phyloP scores from a whole-genome alignment of 2,888 invertebrate species.

The Catocala fraxini region DNA sequence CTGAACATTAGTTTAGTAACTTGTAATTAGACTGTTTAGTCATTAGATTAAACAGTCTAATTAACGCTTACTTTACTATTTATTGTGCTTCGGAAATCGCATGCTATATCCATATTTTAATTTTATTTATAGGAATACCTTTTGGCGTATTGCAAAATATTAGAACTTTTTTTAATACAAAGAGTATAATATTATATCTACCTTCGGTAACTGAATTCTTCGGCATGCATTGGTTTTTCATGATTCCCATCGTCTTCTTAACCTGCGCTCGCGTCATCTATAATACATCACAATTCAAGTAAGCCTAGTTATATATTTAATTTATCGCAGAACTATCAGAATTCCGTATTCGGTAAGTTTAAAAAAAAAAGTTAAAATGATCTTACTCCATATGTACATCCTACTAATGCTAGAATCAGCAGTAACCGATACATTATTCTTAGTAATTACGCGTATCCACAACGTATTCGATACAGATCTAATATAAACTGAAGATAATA shows the following conservation, averaged over 20 bases:
- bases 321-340: too few species aligned
- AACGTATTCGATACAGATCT: constrained; percentile 8
- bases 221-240: constrained; percentile 88
- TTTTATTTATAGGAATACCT: too few species aligned
- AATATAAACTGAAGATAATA: constrained; percentile 33
- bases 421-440: constrained; percentile 33
- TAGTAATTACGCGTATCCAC: constrained; percentile 15
- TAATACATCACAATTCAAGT: constrained; percentile 9
- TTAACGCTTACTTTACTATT: too few species aligned
- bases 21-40: too few species aligned
- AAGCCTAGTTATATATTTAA: too few species aligned
- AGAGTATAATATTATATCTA: constrained; percentile 48
- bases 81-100: too few species aligned
- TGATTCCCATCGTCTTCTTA: constrained; percentile 85
- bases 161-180: too few species aligned
- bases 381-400: constrained; percentile 36
- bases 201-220: constrained; percentile 87
- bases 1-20: too few species aligned
- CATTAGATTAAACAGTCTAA: too few species aligned
- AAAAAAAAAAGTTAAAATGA: neutral
- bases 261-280: constrained; percentile 86
- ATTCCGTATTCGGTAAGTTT: too few species aligned
- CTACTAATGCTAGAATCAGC: constrained; percentile 18
- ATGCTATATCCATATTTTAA: too few species aligned
- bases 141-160: too few species aligned